A percentile compares a stretch with the other conserved stretches of the same genome.
These are phyloP conservation scores for Gavialis gangeticus DNA, from an alignment of 2,113 vertebrate genomes.

Conservation along the genomic window DNA sequence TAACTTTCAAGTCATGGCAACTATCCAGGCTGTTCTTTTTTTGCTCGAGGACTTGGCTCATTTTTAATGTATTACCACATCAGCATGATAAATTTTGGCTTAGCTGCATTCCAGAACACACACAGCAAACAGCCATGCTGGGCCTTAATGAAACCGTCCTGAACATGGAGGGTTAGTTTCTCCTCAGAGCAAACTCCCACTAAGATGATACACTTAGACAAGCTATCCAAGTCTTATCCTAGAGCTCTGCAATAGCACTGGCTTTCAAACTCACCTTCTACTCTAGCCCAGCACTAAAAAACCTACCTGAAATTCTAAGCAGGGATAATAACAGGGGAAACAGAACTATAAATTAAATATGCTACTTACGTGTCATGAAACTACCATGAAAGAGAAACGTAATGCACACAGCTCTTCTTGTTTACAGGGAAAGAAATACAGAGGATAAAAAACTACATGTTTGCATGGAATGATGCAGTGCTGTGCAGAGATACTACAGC, in stretches of 20 bases:
- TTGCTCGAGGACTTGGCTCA: not conserved
- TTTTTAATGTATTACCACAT: not conserved
- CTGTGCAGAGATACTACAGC: no score
- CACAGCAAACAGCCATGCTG: not conserved
- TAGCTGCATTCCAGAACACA: not conserved
- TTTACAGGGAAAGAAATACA: not conserved
- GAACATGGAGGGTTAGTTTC: not conserved
- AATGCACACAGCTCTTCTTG: not conserved
- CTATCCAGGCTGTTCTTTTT: not conserved
- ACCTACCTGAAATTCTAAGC: not conserved
- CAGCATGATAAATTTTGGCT: not conserved
- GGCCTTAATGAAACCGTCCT: not conserved
- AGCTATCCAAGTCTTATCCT: constrained; percentile 6
- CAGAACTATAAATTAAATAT: not conserved
- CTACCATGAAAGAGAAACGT: not conserved
- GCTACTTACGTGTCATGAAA: not conserved
- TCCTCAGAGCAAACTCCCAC: not conserved
- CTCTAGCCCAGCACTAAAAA: not conserved
- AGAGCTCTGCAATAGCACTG: not conserved
- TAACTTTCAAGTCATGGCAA: not conserved
- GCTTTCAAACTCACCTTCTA: not conserved
- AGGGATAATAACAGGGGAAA: not conserved
- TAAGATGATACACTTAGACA: not conserved
- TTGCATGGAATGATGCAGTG: no score
- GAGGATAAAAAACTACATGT: not conserved